phyloP scores from a whole-genome alignment of 2,888 invertebrate genomes.

The Chrysolina haemoptera region DNA sequence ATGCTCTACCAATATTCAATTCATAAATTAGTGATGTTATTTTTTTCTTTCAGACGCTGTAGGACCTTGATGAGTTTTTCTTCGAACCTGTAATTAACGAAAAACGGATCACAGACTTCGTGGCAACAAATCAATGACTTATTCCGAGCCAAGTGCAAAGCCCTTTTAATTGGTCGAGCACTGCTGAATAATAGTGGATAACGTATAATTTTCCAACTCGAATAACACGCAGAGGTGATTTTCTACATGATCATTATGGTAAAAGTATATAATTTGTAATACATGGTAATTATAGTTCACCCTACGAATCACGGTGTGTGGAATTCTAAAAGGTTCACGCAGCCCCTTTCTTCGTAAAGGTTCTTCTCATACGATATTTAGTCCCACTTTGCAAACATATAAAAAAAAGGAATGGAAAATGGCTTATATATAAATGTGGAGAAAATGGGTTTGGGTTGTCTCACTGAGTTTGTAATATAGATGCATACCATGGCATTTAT shows the following conservation, averaged over 20 bases:
- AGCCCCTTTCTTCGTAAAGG: background rate
- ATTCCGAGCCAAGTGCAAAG: slow-evolving; percentile 35
- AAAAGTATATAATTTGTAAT: slow-evolving; percentile 8
- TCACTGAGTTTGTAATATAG: too few relatives aligned
- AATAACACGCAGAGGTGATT: slow-evolving; percentile 25
- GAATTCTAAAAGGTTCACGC: background rate
- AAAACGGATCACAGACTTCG: background rate
- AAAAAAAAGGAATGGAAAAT: too few relatives aligned
- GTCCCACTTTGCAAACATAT: too few relatives aligned
- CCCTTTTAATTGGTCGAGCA: slow-evolving; percentile 31
- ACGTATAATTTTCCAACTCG: slow-evolving; percentile 33
- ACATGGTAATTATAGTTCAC: background rate
- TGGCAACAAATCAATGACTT: slow-evolving; percentile 26
- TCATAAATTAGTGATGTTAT: too few relatives aligned
- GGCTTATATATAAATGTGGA: too few relatives aligned
- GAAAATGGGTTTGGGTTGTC: too few relatives aligned
- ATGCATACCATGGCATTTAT: too few relatives aligned
- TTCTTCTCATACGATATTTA: too few relatives aligned
- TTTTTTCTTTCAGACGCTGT: background rate
- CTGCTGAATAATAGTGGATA: slow-evolving; percentile 22
- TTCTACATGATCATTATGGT: slow-evolving; percentile 2
- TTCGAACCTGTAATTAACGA: background rate
- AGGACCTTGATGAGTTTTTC: background rate
- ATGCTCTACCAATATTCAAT: too few relatives aligned
- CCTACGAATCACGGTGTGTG: background rate